Base-by-base conservation (phyloP, 2,113 vertebrate genomes). In the Spea multiplicata region DNA sequence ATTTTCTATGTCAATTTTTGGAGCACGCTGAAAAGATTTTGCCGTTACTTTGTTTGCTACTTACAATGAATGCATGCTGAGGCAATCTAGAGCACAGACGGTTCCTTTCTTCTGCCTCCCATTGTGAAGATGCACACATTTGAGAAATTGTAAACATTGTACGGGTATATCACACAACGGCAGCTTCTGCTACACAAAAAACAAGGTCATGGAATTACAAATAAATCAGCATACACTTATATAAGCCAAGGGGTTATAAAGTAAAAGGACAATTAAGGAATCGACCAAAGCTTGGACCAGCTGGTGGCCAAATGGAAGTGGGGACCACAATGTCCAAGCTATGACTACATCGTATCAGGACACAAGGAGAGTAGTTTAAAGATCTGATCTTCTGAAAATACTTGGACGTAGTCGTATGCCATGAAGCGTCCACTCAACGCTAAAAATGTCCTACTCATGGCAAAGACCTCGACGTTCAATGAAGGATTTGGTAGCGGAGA, bases 11-110 rank as follows among this genome's bases (percentile, higher is more conserved):
- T 71, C 48, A 64, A 61, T 71, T 78, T 71, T 70, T 52, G 65
- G 57, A 46, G 49, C 47, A 64, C 8, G 62, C 45, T 78, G 13
- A 52, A 78, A 78, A 61, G 75, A 68, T 76, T 75, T 57, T 76
- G 44, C 75, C 13, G 59, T 59, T 50, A 59, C 75, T 76, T 53
- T 76, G 53, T 61, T 66, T 76, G 75, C 52, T 68, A 44, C 69
- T 79, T 13, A 71, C 76, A 72, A 72, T 66, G 61, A 72, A 79
- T 66, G 61, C 76, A 69, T 79, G 76, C 76, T 78, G 76, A 78
- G 71, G 76, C 68, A 71, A 78, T 78, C 67, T 64, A 71, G n/a
- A 71, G 59, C 59, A 5, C 68, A 65, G 55, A 59, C 46, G 67
- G 53, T 71, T 66, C 67, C 65, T 69, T 76, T 49, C 62, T 17